These are phyloP conservation scores for Escarpia spicata DNA, from an alignment of 2,888 invertebrate species.

Conservation along the genomic window DNA sequence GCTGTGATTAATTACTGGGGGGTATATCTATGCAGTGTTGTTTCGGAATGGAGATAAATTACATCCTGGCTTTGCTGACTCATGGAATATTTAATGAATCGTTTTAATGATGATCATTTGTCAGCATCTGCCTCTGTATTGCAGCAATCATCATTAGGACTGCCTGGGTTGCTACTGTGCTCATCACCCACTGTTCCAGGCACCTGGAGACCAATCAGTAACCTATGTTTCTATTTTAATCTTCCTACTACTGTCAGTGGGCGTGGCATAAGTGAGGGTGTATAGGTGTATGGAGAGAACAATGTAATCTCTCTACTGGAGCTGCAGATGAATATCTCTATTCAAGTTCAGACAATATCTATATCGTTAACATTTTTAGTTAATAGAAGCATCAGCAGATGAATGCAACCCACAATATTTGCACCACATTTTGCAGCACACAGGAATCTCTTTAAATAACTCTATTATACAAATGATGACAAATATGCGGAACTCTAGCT, in stretches of 20 bases:
- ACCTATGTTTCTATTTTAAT: neutral
- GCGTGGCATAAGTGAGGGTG: neutral
- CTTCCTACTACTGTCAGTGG: neutral
- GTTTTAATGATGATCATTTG: constrained; percentile 8
- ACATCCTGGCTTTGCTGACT: neutral
- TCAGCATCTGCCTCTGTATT: neutral
- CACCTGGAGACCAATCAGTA: neutral
- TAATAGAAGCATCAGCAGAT: neutral
- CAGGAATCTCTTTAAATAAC: neutral
- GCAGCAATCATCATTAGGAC: neutral
- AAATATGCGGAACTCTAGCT: neutral
- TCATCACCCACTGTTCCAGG: neutral
- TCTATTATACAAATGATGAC: neutral
- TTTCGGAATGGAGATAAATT: neutral
- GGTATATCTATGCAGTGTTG: neutral
- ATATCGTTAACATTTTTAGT: neutral
- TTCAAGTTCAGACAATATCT: neutral
- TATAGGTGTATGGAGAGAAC: neutral
- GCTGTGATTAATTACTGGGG: neutral
- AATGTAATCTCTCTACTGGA: neutral
- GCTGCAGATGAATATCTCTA: neutral
- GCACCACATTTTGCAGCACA: no score
- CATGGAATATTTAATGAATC: neutral
- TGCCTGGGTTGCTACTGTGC: neutral
- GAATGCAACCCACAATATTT: no score